phyloP scores from a whole-genome alignment of 2,797 vertebrate genomes.

The Catharus ustulatus region DNA sequence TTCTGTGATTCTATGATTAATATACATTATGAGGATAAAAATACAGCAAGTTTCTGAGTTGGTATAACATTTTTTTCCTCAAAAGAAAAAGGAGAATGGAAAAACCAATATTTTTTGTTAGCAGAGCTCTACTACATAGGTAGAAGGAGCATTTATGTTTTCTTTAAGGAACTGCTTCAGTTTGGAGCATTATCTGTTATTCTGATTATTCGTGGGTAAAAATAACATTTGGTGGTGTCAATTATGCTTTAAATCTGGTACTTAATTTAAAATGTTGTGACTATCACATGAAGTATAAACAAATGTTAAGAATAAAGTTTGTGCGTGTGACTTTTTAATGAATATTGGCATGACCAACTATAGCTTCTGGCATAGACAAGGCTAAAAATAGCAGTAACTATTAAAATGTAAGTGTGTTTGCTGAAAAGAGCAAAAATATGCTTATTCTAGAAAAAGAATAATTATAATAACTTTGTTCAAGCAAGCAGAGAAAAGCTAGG shows the following conservation, averaged over 20 bases:
- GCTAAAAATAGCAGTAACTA: constrained; percentile 33
- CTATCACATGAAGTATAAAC: not conserved
- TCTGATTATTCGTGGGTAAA: not conserved
- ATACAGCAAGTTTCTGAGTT: not conserved
- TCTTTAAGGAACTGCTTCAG: not conserved
- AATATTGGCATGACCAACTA: not conserved
- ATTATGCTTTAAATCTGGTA: not conserved
- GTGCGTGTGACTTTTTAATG: not conserved
- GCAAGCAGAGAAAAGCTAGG: constrained; percentile 30
- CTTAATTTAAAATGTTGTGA: not conserved
- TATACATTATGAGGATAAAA: not conserved
- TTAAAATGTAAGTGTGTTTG: constrained; percentile 36
- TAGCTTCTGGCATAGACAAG: not conserved
- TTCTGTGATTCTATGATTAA: not conserved
- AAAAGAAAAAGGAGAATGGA: not conserved
- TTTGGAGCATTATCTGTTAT: not conserved
- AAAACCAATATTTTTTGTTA: not conserved
- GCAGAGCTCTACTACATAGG: not conserved
- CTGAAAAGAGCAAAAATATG: constrained; percentile 38
- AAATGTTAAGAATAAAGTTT: not conserved
- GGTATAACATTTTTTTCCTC: not conserved
- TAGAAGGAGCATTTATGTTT: not conserved
- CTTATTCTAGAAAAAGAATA: constrained; percentile 49
- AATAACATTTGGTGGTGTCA: not conserved
- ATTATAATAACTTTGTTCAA: constrained; percentile 32